Percentiles rank a stretch among this genome's conserved stretches.
phyloP scores from a whole-genome alignment of 2,797 vertebrate species.

The Schizopygopsis pylzovi region DNA sequence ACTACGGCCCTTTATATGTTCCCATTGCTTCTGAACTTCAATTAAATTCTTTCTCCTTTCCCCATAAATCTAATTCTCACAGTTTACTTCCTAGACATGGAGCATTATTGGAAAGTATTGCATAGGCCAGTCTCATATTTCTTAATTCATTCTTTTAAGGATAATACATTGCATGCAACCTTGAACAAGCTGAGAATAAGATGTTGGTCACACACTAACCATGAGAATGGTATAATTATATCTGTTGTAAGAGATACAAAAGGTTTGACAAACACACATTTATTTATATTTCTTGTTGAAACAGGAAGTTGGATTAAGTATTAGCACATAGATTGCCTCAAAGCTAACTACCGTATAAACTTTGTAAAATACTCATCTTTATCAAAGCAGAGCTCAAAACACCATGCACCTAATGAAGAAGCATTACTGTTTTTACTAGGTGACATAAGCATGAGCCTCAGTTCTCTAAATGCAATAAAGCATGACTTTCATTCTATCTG shows the following conservation, averaged over 20 bases:
- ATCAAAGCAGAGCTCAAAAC: slow-evolving; percentile 4
- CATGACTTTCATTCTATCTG: too few species aligned
- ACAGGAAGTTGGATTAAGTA: not conserved
- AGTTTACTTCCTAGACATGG: not conserved
- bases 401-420: slow-evolving; percentile 5
- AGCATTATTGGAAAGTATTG: not conserved
- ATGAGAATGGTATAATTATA: not conserved
- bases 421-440: slow-evolving; percentile 5
- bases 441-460: slow-evolving; percentile 1
- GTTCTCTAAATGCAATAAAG: too few species aligned
- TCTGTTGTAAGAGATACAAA: not conserved
- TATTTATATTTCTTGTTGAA: not conserved
- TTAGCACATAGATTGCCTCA: not conserved
- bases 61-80: slow-evolving; percentile 19
- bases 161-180: not conserved
- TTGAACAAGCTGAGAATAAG: not conserved
- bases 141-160: not conserved
- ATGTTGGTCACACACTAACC: not conserved
- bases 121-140: not conserved
- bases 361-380: slow-evolving; percentile 5
- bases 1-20: not conserved
- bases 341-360: not conserved
- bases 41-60: slow-evolving; percentile 16
- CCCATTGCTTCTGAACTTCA: slow-evolving; percentile 1
- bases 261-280: not conserved